These are phyloP conservation scores for Papio anubis DNA, from an alignment of 2,113 vertebrate species.

Conservation along the genomic window DNA sequence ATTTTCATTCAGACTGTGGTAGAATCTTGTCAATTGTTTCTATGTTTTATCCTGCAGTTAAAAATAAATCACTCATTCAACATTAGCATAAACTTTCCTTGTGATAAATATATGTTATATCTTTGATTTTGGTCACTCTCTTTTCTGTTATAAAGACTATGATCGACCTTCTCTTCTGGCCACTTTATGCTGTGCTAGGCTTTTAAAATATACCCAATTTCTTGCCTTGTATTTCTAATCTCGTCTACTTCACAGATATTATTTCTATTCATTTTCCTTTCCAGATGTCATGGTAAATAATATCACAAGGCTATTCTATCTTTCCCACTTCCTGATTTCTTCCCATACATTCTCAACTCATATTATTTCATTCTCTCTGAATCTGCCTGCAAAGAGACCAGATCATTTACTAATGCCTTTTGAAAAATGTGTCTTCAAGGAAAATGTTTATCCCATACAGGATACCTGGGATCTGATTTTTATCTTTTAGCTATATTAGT, in stretches of 20 bases:
- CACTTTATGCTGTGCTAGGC: not conserved
- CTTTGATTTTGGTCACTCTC: slow-evolving; percentile 17
- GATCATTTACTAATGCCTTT: not conserved
- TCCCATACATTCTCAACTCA: not conserved
- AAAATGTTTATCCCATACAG: slow-evolving; percentile 53
- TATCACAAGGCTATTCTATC: not conserved
- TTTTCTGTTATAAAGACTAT: not conserved
- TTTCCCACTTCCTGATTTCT: not conserved
- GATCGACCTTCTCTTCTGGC: not conserved
- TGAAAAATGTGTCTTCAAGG: slow-evolving; percentile 46
- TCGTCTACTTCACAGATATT: not conserved
- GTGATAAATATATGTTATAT: not conserved
- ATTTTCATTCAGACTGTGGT: not conserved
- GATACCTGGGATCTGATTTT: slow-evolving; percentile 31
- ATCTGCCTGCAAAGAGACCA: slow-evolving; percentile 25
- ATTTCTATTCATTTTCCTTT: slow-evolving; percentile 48
- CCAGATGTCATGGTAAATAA: not conserved
- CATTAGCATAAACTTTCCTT: not conserved
- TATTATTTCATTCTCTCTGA: slow-evolving; percentile 20
- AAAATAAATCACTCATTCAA: not conserved
- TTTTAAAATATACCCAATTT: slow-evolving; percentile 38
- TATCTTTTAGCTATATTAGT: slow-evolving; percentile 42
- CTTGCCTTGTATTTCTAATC: slow-evolving; percentile 42
- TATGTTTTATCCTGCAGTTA: slow-evolving; percentile 21
- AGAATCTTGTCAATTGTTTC: not conserved